Conservation (phyloP, 2,888 invertebrate genomes). For the Apoda limacodes region DNA sequence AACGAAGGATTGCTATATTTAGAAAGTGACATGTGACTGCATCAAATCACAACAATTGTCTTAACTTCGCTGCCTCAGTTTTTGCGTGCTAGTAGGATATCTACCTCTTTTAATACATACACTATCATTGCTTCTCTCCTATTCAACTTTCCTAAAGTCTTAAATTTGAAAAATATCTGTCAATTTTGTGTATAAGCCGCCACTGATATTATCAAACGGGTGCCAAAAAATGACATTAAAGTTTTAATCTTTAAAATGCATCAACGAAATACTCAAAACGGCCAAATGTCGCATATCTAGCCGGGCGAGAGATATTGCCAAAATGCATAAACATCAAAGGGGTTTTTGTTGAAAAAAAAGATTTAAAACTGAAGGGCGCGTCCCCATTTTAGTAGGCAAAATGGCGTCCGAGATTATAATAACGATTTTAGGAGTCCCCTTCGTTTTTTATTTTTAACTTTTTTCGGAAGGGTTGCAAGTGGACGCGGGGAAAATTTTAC, state of each 20-base stretch:
- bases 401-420: conserved; percentile 69
- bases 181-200: too few species aligned
- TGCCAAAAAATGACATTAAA: conserved; percentile 43
- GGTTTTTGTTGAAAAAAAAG: conserved; percentile 60
- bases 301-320: conserved; percentile 60
- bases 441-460: conserved; percentile 47
- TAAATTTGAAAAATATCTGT: too few species aligned
- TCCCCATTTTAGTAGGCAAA: conserved; percentile 50
- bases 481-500: conserved; percentile 61
- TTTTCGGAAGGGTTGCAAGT: conserved; percentile 59
- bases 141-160: too few species aligned
- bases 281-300: conserved; percentile 59
- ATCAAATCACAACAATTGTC: too few species aligned
- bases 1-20: too few species aligned
- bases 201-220: too few species aligned
- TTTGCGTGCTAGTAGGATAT: too few species aligned
- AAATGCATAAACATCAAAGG: conserved; percentile 67
- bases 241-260: conserved; percentile 63
- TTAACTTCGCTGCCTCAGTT: too few species aligned
- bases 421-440: conserved; percentile 67
- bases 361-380: conserved; percentile 66
- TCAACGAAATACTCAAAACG: conserved; percentile 54
- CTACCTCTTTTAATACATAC: too few species aligned
- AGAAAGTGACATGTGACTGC: too few species aligned
- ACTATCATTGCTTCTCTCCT: too few species aligned